These are phyloP conservation scores for Drosophila parabipectinata DNA, from an alignment of 1,140 invertebrate species.

Conservation along the genomic window DNA sequence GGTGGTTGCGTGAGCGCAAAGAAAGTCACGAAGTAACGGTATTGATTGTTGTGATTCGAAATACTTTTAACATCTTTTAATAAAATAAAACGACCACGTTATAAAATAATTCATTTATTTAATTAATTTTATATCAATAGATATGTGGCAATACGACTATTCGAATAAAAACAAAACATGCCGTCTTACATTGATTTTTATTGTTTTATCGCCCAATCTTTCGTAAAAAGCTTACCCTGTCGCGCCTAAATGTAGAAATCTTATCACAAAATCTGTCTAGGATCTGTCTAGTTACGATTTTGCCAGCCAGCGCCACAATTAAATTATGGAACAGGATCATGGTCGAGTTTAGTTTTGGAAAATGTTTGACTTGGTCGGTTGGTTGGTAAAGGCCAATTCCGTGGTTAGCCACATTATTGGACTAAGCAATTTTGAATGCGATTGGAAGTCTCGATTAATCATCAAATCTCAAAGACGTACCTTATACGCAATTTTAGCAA, in stretches of 20 bases:
- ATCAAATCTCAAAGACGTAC: neutral
- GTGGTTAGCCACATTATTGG: slow-evolving; percentile 1
- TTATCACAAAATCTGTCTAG: slow-evolving; percentile 1
- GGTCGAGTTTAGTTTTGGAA: neutral
- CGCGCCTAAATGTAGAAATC: neutral
- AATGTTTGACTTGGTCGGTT: neutral
- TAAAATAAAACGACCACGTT: too few species aligned
- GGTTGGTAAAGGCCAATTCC: neutral
- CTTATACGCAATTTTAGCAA: neutral
- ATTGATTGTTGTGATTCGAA: neutral
- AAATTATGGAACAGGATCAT: neutral
- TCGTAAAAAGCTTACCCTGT: neutral
- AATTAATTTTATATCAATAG: too few species aligned
- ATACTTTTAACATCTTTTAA: too few species aligned
- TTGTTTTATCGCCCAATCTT: neutral
- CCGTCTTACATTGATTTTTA: too few species aligned
- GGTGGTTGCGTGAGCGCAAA: neutral
- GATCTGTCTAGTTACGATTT: neutral
- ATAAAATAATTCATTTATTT: too few species aligned
- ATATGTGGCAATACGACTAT: too few species aligned
- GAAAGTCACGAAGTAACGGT: neutral
- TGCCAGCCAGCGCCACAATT: neutral
- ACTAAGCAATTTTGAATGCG: slow-evolving; percentile 16
- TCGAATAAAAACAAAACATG: too few species aligned
- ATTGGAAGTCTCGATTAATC: neutral